Percentiles rank a stretch among this genome's conserved stretches.
Evolutionary conservation across 2,797 vertebrate species (phyloP).

Genomic region (Catamblyrhynchus diadema): DNA sequence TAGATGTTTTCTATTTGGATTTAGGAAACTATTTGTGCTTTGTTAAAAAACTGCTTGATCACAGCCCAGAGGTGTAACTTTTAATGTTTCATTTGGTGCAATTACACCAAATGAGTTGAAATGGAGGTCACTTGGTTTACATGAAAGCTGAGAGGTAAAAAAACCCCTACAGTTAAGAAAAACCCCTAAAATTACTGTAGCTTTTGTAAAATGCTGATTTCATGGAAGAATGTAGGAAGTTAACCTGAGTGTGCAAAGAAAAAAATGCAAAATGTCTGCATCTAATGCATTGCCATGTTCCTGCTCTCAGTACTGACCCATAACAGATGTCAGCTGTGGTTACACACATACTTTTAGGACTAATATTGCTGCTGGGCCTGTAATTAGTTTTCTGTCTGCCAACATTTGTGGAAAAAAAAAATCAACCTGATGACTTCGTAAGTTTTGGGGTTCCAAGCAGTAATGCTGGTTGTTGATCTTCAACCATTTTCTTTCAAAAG

Average conservation of each 20-base stretch:
- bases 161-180: neutral
- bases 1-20: neutral
- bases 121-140: neutral
- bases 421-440: neutral
- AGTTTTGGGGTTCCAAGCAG: neutral
- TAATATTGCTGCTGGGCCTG: neutral
- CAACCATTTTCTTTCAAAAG: neutral
- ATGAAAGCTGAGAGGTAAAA: neutral
- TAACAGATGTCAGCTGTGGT: neutral
- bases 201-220: neutral
- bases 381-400: neutral
- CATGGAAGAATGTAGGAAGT: neutral
- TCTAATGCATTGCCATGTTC: neutral
- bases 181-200: neutral
- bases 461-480: neutral
- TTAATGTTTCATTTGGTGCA: neutral
- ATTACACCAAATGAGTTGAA: neutral
- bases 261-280: neutral
- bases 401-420: neutral
- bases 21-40: neutral
- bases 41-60: neutral
- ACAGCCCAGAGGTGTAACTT: neutral
- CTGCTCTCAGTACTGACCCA: neutral
- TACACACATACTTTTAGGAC: neutral
- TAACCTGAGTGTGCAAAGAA: neutral